Evolutionary conservation across 2,797 vertebrate genomes (phyloP).

Genomic region (Onychomys arenicola): DNA sequence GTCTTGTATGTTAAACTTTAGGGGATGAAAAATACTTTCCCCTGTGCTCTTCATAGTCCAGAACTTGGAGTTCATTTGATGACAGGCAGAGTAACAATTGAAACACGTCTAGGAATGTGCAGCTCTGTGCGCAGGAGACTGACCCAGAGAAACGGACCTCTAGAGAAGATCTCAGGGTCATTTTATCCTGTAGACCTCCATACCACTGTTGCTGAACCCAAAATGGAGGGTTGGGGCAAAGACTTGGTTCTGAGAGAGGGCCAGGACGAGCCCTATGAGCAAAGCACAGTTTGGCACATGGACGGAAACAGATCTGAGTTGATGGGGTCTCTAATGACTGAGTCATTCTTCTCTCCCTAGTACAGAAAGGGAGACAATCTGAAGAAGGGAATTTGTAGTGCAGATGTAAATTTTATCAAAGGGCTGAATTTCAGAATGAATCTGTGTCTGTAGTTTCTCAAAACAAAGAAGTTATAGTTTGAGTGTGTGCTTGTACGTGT

Average conservation of each 20-base stretch:
- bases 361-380: not conserved
- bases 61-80: not conserved
- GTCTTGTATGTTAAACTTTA: conserved; percentile 25
- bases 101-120: not conserved
- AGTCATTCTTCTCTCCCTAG: not conserved
- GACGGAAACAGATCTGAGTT: not conserved
- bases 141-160: not conserved
- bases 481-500: not conserved
- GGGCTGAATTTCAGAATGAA: not conserved
- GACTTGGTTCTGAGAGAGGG: not conserved
- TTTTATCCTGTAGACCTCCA: not conserved
- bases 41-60: not conserved
- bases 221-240: not conserved
- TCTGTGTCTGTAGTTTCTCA: not conserved
- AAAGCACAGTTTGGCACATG: not conserved
- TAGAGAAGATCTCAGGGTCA: not conserved
- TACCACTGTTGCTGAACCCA: not conserved
- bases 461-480: not conserved
- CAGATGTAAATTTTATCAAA: not conserved
- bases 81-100: not conserved
- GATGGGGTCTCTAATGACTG: not conserved
- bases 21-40: not conserved
- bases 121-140: too few relatives aligned
- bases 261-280: not conserved
- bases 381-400: not conserved